These are phyloP conservation scores for Cantharis lateralis DNA, from an alignment of 2,888 invertebrate genomes.

Conservation along the genomic window DNA sequence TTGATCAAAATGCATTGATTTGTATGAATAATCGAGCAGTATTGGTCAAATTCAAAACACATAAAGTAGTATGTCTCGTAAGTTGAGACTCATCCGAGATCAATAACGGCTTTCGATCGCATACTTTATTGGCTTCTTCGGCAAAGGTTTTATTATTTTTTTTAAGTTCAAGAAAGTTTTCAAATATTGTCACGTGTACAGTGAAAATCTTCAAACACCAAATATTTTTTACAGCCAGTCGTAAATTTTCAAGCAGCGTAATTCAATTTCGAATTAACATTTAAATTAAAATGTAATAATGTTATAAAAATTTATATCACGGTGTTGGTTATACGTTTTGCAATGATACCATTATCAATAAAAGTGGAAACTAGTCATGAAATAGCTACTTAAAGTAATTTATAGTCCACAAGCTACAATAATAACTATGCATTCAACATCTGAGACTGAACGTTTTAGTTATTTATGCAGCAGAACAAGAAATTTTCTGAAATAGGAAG, in stretches of 20 bases:
- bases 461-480: slow-evolving; percentile 28
- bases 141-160: neutral
- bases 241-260: neutral
- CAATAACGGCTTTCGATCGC: neutral
- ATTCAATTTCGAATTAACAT: neutral
- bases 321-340: slow-evolving; percentile 8
- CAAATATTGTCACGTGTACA: neutral
- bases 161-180: neutral
- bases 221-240: neutral
- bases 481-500: slow-evolving; percentile 26
- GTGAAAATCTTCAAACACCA: neutral
- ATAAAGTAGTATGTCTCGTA: neutral
- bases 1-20: neutral
- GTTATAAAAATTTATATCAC: slow-evolving; percentile 16
- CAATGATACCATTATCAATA: slow-evolving; percentile 22
- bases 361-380: slow-evolving; percentile 21
- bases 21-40: neutral
- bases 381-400: slow-evolving; percentile 27
- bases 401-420: slow-evolving; percentile 27
- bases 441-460: slow-evolving; percentile 26
- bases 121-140: neutral
- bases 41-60: neutral
- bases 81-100: neutral
- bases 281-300: slow-evolving; percentile 1
- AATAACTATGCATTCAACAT: slow-evolving; percentile 30